Evolutionary conservation across 2,113 vertebrate genomes (phyloP).

Genomic region (Romanogobio albipinnatus): DNA sequence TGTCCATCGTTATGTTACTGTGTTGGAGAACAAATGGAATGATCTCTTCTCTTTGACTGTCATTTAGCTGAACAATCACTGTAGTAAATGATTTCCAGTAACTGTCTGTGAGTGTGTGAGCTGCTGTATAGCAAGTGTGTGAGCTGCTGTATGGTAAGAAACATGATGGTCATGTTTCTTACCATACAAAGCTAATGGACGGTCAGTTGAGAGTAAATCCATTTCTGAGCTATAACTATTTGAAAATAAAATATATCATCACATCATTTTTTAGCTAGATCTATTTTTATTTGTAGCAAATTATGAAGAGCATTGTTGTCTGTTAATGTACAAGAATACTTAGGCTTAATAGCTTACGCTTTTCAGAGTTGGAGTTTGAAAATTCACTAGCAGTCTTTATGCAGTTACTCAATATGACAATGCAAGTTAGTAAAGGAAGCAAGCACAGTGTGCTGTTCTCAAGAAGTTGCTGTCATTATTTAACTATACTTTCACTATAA

Average conservation of each 20-base stretch:
- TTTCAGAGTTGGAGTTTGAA: too few relatives aligned
- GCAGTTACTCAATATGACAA: neutral
- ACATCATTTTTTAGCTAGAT: neutral
- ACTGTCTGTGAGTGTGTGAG: neutral
- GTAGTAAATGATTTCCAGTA: conserved; percentile 37
- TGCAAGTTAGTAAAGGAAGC: neutral
- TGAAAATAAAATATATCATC: neutral
- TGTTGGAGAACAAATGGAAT: neutral
- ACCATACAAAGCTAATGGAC: neutral
- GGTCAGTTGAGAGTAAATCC: neutral
- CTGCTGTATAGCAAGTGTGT: neutral
- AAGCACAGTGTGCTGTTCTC: neutral
- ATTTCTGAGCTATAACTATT: neutral
- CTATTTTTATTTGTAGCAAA: neutral
- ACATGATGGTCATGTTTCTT: neutral
- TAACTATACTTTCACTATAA: neutral
- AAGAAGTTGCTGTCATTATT: neutral
- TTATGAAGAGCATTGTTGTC: neutral
- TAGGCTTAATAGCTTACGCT: neutral
- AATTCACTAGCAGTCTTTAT: neutral
- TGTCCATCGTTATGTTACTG: neutral
- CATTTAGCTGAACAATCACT: conserved; percentile 3
- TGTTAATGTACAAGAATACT: neutral
- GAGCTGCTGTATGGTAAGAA: too few relatives aligned
- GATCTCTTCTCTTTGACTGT: neutral